Percentiles rank a stretch among this genome's conserved stretches.
These are phyloP conservation scores for Pyrocoelia pectoralis DNA, from an alignment of 2,888 invertebrate genomes.

Conservation along the genomic window DNA sequence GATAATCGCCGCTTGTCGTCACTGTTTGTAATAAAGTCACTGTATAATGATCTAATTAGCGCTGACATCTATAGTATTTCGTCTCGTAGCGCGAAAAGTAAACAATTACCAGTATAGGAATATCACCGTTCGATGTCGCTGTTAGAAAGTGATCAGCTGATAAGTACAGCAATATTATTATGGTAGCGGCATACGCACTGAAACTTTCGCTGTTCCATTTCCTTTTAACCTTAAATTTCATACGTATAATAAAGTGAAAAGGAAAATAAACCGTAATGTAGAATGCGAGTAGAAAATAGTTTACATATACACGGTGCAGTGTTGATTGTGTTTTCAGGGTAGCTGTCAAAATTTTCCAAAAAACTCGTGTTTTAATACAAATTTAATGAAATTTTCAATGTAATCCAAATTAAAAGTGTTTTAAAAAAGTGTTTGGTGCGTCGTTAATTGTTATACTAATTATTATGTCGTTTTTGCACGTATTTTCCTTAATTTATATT, in stretches of 20 bases:
- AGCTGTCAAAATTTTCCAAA: constrained; percentile 27
- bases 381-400: neutral
- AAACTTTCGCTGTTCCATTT: constrained; percentile 5
- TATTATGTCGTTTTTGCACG: neutral
- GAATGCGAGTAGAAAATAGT: neutral
- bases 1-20: too few relatives aligned
- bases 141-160: constrained; percentile 1
- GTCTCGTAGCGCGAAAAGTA: too few relatives aligned
- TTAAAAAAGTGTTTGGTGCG: neutral
- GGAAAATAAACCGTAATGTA: neutral
- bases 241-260: neutral
- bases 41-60: too few relatives aligned
- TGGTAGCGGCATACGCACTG: neutral
- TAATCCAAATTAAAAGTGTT: neutral
- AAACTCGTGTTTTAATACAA: constrained; percentile 5
- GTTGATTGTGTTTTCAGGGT: constrained; percentile 28
- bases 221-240: neutral
- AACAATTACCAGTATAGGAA: too few relatives aligned
- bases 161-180: neutral
- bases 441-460: neutral
- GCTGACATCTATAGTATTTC: too few relatives aligned
- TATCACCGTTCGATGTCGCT: neutral
- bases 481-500: neutral
- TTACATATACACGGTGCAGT: constrained; percentile 6
- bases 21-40: too few relatives aligned